Base-by-base conservation (phyloP, 2,888 invertebrate genomes). In the Agriopis leucophaearia region DNA sequence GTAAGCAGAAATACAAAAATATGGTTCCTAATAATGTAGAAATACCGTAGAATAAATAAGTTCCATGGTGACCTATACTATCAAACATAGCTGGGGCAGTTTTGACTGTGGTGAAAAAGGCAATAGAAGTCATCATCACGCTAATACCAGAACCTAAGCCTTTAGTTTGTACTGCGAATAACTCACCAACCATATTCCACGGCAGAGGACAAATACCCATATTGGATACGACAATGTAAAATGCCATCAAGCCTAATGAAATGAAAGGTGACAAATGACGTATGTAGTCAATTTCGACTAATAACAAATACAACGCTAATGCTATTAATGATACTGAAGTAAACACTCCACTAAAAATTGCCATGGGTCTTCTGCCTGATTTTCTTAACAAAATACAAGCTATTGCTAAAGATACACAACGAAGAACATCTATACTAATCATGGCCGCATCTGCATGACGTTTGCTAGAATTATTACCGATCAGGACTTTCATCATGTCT, bases 141-240 rank as follows among this genome's bases (percentile, higher is more conserved):
- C 96, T 95, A 10, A 96, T 89, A 0, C 96, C 96, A 8, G 96
- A 95, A 5, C 96, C 96, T n/a, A 96, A 79, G 0, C 96, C 96
- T 68, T 96, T 94, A 3, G 95, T 94, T 73, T 94, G 94, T 9
- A 95, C 94, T 1, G 96, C 95, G 79, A 96, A 96, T 8, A 97
- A 87, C 86, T 97, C 97, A 0, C 96, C 96, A 40, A 96, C 95
- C 95, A 97, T 95, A 67, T 96, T 95, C 95, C 97, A 97, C 0
- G 97, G 96, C 58, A 97, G 80, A 0, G 96, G 95, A 13, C 95
- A 90, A 60, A 96, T 88, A 8, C 96, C 96, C 61, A 95, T 86
- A 66, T 95, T 94, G 7, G 95, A 94, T 59, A 95, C 95, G 9
- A 94, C 87, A 42, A 95, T 95, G 74, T 96, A 96, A 15, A 91